These are phyloP conservation scores for Phrynocephalus forsythii DNA, from an alignment of 2,797 vertebrate species.

Conservation along the genomic window DNA sequence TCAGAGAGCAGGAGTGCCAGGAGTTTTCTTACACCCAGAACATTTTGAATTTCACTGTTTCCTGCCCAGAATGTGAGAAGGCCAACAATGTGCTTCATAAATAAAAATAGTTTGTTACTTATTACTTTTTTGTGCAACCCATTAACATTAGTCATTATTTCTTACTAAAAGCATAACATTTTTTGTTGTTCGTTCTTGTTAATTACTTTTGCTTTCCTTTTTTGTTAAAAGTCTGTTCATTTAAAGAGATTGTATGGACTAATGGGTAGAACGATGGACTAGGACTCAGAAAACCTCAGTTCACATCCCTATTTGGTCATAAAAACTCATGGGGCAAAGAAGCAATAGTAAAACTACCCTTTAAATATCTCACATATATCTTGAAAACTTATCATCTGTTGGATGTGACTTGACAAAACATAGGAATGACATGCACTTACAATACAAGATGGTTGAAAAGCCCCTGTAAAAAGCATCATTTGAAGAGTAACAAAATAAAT, in stretches of 20 bases:
- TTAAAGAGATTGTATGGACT: too few relatives aligned
- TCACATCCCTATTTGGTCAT: too few relatives aligned
- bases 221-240: not conserved
- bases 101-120: not conserved
- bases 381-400: too few relatives aligned
- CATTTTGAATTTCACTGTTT: constrained; percentile 66
- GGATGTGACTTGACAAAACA: too few relatives aligned
- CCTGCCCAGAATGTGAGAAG: constrained; percentile 59
- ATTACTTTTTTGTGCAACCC: not conserved
- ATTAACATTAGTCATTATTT: not conserved
- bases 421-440: too few relatives aligned
- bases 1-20: too few relatives aligned
- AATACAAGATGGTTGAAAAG: not conserved
- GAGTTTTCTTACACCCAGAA: constrained; percentile 38
- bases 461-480: not conserved
- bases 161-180: not conserved
- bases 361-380: too few relatives aligned
- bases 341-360: too few relatives aligned
- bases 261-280: too few relatives aligned
- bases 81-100: constrained; percentile 57
- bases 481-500: not conserved
- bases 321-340: too few relatives aligned
- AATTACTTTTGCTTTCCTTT: not conserved
- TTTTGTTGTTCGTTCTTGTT: not conserved
- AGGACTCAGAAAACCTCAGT: too few relatives aligned